These are phyloP conservation scores for Dicranocentrus wangi DNA, from an alignment of 2,888 invertebrate genomes.

Conservation along the genomic window DNA sequence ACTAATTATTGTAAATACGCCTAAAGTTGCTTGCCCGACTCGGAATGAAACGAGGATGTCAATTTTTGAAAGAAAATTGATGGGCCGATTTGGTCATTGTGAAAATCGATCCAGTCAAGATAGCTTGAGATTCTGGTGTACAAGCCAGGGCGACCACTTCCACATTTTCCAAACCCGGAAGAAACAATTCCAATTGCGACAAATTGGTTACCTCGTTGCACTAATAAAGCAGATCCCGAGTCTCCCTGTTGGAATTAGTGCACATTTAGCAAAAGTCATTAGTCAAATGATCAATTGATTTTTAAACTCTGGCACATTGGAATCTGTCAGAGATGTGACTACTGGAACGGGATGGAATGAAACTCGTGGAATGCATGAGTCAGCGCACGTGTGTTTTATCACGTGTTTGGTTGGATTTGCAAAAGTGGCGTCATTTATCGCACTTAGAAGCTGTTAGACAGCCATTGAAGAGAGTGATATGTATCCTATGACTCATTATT, in stretches of 20 bases:
- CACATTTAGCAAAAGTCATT: neutral
- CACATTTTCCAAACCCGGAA: slow-evolving; percentile 37
- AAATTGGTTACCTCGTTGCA: slow-evolving; percentile 84
- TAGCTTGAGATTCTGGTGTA: slow-evolving; percentile 57
- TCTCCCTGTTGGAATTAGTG: slow-evolving; percentile 81
- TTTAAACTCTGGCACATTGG: too few species aligned
- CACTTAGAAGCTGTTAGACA: too few species aligned
- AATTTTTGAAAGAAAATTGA: slow-evolving; percentile 27
- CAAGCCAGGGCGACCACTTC: slow-evolving; percentile 54
- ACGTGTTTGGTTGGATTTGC: too few species aligned
- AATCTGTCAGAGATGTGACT: neutral
- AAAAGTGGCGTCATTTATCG: too few species aligned
- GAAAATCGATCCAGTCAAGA: slow-evolving; percentile 55
- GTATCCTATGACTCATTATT: too few species aligned
- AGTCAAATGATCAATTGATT: slow-evolving; percentile 10
- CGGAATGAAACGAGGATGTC: too few species aligned
- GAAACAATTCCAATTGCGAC: slow-evolving; percentile 87
- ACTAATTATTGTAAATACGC: too few species aligned
- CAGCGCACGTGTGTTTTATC: too few species aligned
- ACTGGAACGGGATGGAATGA: neutral
- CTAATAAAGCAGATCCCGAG: slow-evolving; percentile 90
- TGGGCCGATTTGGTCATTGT: slow-evolving; percentile 9
- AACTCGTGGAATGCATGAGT: too few species aligned
- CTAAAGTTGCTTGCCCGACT: too few species aligned
- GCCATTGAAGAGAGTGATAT: too few species aligned